These are phyloP conservation scores for Entomyzon cyanotis DNA, from an alignment of 2,113 vertebrate genomes.

Conservation along the genomic window DNA sequence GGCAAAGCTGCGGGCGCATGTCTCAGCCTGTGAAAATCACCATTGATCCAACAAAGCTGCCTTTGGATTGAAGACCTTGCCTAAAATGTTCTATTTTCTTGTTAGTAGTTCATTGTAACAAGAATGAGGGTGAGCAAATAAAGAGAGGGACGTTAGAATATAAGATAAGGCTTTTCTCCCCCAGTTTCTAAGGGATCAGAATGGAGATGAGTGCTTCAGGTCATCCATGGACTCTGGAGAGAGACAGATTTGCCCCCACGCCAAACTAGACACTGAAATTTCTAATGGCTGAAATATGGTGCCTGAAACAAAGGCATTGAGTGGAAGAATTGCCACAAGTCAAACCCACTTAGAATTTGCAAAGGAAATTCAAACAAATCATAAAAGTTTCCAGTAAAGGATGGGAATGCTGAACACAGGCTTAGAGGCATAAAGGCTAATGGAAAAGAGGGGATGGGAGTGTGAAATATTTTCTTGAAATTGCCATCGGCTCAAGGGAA, in stretches of 20 bases:
- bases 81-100: accelerated
- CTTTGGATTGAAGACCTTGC: background rate
- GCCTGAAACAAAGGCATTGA: background rate
- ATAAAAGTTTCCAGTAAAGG: background rate
- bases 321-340: background rate
- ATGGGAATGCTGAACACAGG: background rate
- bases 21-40: background rate
- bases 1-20: background rate
- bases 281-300: background rate
- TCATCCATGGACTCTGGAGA: background rate
- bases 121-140: background rate
- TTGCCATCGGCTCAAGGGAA: background rate
- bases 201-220: background rate
- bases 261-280: background rate
- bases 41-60: background rate
- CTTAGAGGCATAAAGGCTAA: conserved; percentile 5
- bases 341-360: conserved; percentile 29
- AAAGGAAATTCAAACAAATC: conserved; percentile 61
- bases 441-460: background rate
- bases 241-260: background rate
- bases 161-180: background rate
- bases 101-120: background rate
- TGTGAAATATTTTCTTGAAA: background rate
- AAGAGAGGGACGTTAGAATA: background rate
- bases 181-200: background rate